These are phyloP conservation scores for Pachyramphus minor DNA, from an alignment of 2,113 vertebrate species.

Conservation along the genomic window DNA sequence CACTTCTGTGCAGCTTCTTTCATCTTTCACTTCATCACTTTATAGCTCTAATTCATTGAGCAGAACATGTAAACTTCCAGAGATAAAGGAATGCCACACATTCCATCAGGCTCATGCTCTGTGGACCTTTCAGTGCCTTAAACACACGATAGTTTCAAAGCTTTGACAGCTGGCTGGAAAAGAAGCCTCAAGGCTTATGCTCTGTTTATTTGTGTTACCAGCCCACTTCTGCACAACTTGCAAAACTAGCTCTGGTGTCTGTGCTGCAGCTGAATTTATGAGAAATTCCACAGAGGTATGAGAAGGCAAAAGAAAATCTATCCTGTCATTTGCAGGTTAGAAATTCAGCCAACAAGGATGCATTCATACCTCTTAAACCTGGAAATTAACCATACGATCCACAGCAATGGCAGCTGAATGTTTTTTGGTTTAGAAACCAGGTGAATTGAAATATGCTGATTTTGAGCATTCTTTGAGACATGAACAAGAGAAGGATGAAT, in stretches of 20 bases:
- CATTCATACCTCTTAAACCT: not conserved
- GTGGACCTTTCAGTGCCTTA: not conserved
- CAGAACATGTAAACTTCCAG: not conserved
- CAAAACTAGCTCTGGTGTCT: slow-evolving; percentile 11
- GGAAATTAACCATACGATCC: not conserved
- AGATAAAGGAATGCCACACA: not conserved
- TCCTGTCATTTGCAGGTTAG: not conserved
- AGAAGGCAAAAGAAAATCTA: not conserved
- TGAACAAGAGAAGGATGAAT: not conserved
- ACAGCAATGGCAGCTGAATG: not conserved
- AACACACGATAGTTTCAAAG: not conserved
- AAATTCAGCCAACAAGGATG: not conserved
- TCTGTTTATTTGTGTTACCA: not conserved
- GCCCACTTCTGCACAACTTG: not conserved
- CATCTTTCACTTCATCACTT: not conserved
- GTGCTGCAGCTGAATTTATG: not conserved
- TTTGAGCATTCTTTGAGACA: not conserved
- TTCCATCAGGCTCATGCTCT: not conserved
- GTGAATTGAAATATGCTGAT: not conserved
- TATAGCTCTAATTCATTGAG: not conserved
- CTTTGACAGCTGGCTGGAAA: slow-evolving; percentile 17
- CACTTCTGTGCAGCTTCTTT: not conserved
- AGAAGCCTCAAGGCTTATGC: not conserved
- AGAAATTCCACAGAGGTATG: not conserved
- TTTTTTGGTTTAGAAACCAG: not conserved